Conservation (phyloP, 2,888 invertebrate species). For the Leistus spinibarbis region DNA sequence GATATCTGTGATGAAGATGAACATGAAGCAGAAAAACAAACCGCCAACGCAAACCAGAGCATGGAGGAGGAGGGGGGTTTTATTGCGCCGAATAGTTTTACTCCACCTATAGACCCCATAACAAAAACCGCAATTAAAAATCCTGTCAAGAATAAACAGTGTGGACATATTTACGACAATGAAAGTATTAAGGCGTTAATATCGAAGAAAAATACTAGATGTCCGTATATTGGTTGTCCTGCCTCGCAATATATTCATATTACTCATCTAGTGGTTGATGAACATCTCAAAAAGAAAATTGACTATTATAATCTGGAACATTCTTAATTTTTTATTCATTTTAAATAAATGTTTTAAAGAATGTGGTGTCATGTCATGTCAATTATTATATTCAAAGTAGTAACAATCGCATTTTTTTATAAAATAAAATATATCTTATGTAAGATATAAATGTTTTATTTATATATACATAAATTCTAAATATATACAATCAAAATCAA, state of each 20-base stretch:
- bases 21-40: constrained; percentile 24
- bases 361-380: too few species aligned
- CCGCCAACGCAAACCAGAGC: constrained; percentile 18
- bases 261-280: constrained; percentile 35
- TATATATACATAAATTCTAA: constrained; percentile 30
- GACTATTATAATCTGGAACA: constrained; percentile 30
- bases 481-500: constrained; percentile 35
- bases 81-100: constrained; percentile 47
- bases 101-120: constrained; percentile 50
- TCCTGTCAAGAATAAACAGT: constrained; percentile 47
- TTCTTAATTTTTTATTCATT: neutral
- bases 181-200: constrained; percentile 48
- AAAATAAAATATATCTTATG: constrained; percentile 1
- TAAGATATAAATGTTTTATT: constrained; percentile 26
- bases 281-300: constrained; percentile 39
- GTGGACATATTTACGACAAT: constrained; percentile 51
- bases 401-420: neutral
- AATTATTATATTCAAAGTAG: too few species aligned
- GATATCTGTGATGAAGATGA: constrained; percentile 42
- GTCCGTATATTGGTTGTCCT: constrained; percentile 51
- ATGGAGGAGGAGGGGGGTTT: constrained; percentile 46
- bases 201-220: constrained; percentile 47
- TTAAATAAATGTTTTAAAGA: neutral
- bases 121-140: constrained; percentile 47
- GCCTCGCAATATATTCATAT: constrained; percentile 29